A percentile compares a stretch with the other conserved stretches of the same genome.
Evolutionary conservation across 2,113 vertebrate species (phyloP).

Genomic region (Sorex araneus): DNA sequence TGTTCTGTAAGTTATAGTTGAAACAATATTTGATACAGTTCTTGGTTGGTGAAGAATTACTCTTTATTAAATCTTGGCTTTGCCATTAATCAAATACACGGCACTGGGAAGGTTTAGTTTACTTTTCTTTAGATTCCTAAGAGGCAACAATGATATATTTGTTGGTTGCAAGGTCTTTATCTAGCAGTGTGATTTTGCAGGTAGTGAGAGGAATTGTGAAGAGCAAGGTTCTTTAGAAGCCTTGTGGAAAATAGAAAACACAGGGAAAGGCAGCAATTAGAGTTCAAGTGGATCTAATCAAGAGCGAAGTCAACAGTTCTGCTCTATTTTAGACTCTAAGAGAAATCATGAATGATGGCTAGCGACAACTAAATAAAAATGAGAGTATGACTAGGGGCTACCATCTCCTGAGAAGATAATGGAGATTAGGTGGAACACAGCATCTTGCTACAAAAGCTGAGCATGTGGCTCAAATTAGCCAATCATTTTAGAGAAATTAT

Average conservation of each 20-base stretch:
- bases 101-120: background rate
- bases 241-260: constrained; percentile 23
- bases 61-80: constrained; percentile 28
- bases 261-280: background rate
- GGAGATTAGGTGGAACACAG: background rate
- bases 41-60: constrained; percentile 48
- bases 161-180: background rate
- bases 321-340: background rate
- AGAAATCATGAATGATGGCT: background rate
- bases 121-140: background rate
- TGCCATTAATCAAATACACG: background rate
- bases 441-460: constrained; percentile 6
- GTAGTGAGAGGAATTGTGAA: background rate
- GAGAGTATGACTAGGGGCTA: background rate
- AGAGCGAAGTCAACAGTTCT: background rate
- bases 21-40: constrained; percentile 19
- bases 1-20: constrained; percentile 53
- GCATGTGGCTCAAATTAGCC: background rate
- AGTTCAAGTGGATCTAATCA: background rate
- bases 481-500: background rate
- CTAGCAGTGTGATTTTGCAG: no score
- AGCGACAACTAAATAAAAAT: background rate
- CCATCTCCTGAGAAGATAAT: background rate
- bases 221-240: background rate
- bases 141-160: background rate